A percentile compares a stretch with the other conserved stretches of the same genome.
Evolutionary conservation across 2,797 vertebrate species (phyloP).

Genomic region (Myiotriccus ornatus): DNA sequence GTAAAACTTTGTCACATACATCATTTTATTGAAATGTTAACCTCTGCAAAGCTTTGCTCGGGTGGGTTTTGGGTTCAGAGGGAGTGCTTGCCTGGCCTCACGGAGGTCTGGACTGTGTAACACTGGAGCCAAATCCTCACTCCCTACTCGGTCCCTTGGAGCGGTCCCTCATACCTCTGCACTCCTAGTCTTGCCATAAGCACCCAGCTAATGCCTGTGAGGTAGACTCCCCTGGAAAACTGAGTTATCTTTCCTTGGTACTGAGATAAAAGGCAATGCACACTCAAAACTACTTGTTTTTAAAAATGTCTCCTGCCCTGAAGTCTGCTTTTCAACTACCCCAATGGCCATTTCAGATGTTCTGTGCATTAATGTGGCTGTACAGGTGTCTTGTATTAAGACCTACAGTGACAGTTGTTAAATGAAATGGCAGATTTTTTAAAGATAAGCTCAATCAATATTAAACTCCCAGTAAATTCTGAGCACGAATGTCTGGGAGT

Average conservation of each 20-base stretch:
- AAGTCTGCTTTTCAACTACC: not conserved
- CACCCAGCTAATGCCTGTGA: not conserved
- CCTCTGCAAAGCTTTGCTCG: not conserved
- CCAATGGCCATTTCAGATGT: not conserved
- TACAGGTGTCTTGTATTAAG: not conserved
- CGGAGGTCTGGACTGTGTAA: constrained; percentile 18
- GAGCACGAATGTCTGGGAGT: not conserved
- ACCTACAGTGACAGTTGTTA: not conserved
- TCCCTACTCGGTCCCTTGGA: not conserved
- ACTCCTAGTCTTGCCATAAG: not conserved
- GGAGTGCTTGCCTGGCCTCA: not conserved
- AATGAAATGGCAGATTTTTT: not conserved
- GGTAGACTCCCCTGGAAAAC: not conserved
- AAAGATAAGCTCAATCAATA: not conserved
- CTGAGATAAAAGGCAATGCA: not conserved
- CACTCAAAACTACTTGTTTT: not conserved
- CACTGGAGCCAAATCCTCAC: not conserved
- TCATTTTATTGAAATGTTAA: not conserved
- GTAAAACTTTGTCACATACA: not conserved
- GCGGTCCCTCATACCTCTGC: not conserved
- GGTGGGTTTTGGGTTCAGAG: not conserved
- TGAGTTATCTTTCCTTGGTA: not conserved
- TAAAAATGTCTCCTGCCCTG: not conserved
- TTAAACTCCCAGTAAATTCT: not conserved
- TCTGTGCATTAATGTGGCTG: not conserved